Evolutionary conservation across 2,888 invertebrate species (phyloP).

Genomic region (Bellardia pandia): DNA sequence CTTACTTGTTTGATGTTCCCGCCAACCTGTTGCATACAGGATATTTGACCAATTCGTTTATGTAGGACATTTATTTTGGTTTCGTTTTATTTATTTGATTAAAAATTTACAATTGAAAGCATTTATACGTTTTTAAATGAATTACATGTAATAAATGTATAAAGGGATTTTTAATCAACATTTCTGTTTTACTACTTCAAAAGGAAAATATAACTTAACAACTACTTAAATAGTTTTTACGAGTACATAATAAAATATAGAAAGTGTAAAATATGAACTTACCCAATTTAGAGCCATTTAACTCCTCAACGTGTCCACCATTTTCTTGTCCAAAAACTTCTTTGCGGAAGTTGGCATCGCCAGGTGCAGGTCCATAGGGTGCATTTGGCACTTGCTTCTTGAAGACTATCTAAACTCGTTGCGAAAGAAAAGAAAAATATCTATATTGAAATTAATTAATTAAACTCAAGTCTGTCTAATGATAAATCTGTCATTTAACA

Average conservation of each 20-base stretch:
- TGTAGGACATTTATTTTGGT: background rate
- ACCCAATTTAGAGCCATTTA: conserved; percentile 83
- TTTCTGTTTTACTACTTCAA: conserved; percentile 52
- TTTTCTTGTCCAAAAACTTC: conserved; percentile 85
- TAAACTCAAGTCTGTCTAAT: too few relatives aligned
- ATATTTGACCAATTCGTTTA: conserved; percentile 36
- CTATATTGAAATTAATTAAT: background rate
- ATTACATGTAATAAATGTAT: conserved; percentile 38
- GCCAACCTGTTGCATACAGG: conserved; percentile 86
- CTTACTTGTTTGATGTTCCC: conserved; percentile 92
- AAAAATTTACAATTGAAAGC: conserved; percentile 43
- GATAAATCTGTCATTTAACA: too few relatives aligned
- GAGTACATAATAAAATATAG: background rate
- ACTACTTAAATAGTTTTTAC: conserved; percentile 39
- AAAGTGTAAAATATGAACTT: conserved; percentile 74
- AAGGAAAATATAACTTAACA: conserved; percentile 35
- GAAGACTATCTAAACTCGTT: conserved; percentile 85
- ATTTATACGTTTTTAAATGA: conserved; percentile 42
- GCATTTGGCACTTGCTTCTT: conserved; percentile 85
- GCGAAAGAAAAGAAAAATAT: background rate
- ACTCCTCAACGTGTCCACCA: conserved; percentile 80
- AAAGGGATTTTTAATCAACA: conserved; percentile 41
- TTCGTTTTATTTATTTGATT: conserved; percentile 31
- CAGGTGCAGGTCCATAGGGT: conserved; percentile 85
- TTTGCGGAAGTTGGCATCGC: conserved; percentile 86